Evolutionary conservation across 37 sponge, comb jelly and placozoan species (phyloP), one percentile per base, ranked within the genome.

Genomic region (Amphimedon queenslandica): DNA sequence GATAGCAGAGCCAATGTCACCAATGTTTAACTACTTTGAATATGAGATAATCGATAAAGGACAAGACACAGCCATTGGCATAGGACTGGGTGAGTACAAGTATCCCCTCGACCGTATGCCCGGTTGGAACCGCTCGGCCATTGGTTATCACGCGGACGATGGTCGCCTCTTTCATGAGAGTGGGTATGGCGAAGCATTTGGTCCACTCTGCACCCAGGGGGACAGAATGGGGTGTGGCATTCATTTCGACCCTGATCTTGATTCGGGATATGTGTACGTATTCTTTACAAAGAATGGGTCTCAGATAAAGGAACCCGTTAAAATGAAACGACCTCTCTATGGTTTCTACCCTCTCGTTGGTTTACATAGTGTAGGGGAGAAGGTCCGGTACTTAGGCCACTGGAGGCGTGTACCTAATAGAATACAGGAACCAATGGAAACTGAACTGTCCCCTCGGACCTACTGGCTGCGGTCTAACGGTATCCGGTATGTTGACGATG

Each of bases 201-300:
- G 89, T 39, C 81, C 88, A 1, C 64, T 66, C 0, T 92, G 81
- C n/a, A 79, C 80, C 1, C 56, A 64, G 25, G 93, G 93, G 27
- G 93, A 92, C 65, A 47, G 71, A 37, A 86, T 91, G 87, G 91
- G 91, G 0, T 83, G 85, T 70, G 93, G 88, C 13, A 70, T 85
- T 1, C 82, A 84, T 43, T 88, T 77, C 64, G 77, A 73, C 35
- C n/a, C 56, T 10, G 86, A 84, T 34, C 40, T 32, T 37, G 86
- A 78, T 1, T 42, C 40, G 27, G 86, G 75, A 16, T 84, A 72
- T 36, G 84, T 77, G 57, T 66, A 69, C 1, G 77, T 95, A 2
- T 95, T 88, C 71, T 95, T 95, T 76, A 91, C 92, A 5, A 91
- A 87, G 77, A 95, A 95, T 56, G 89, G 92, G 0, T 32, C 79